Evolutionary conservation across 2,113 vertebrate genomes (phyloP), one percentile per base, ranked within the genome.

Genomic region (Tychaedon coryphoeus): DNA sequence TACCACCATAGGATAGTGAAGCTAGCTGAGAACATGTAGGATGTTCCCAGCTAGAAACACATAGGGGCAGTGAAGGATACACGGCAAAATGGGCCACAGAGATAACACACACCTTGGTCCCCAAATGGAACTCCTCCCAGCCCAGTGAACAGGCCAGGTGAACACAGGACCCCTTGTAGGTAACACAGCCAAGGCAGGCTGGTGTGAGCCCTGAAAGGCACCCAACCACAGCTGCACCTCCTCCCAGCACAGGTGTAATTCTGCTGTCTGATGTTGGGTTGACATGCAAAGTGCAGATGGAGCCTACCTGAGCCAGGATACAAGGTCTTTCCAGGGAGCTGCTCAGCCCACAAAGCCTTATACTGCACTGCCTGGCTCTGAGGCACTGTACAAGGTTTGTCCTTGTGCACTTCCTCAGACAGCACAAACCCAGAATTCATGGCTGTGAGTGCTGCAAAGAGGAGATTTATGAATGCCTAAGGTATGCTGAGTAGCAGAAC

Each of bases 221-320:
- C 36, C 10, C 50, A 84, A 69, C 31, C 73, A 54, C 56, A 43
- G 61, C 23, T 54, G 29, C 3, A 0, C 24, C 50, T 33, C 60
- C 43, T 47, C 64, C 56, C 38, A 70, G 60, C 31, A 84, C 22
- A 23, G 42, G 23, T 2, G 8, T 1, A 14, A 50, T 71, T 45
- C 66, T 74, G 29, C 15, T 47, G 2, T 15, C 57, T 53, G 45
- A 23, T 1, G 2, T 1, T 36, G 42, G 45, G 62, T 34, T 12
- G 5, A 25, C 24, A 73, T 6, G 23, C 19, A 61, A 72, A 60
- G 54, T 0, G 0, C 12, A 56, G n/a, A 42, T 29, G 2, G 4
- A 38, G 5, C 23, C 62, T 34, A 43, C 40, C n/a, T 89, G 50
- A 43, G 58, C 18, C 48, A 33, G 64, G n/a, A 23, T 19, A 24